phyloP scores from a whole-genome alignment of 2,113 vertebrate species.

The Xiphophorus couchianus region DNA sequence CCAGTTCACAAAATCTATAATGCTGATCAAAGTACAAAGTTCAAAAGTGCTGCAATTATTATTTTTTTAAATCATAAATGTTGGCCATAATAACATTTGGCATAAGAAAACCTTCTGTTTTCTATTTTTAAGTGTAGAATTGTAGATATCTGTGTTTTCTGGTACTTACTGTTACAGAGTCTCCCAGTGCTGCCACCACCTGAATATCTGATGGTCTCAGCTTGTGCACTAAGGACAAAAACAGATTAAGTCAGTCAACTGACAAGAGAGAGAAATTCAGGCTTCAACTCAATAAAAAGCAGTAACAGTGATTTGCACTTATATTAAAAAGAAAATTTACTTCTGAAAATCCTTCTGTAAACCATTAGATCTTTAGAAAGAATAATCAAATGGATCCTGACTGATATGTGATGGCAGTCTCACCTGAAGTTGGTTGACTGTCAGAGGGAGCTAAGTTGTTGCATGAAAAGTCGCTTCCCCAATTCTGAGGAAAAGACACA shows the following conservation, averaged over 20 bases:
- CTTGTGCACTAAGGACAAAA: constrained; percentile 79
- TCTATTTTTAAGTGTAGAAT: not conserved
- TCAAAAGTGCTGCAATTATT: not conserved
- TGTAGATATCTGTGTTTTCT: not conserved
- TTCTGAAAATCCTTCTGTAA: not conserved
- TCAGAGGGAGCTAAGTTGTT: constrained; percentile 68
- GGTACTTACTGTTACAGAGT: constrained; percentile 86
- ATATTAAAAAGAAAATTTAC: not conserved
- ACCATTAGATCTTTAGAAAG: not conserved
- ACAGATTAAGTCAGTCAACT: not conserved
- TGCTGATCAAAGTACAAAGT: not conserved
- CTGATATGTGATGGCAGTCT: constrained; percentile 42
- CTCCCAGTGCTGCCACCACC: constrained; percentile 88
- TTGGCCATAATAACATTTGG: not conserved
- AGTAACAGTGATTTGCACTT: no score
- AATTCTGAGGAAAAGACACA: constrained; percentile 78
- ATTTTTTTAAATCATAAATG: no score
- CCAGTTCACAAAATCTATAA: not conserved
- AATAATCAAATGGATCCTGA: not conserved
- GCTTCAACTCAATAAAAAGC: no score
- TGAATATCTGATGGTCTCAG: constrained; percentile 87
- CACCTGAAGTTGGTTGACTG: constrained; percentile 85
- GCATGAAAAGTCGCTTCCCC: constrained; percentile 88
- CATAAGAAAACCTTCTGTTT: no score
- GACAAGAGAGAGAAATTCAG: no score